These are phyloP conservation scores for Anthonomus grandis DNA, from an alignment of 1,140 invertebrate species.

Conservation along the genomic window DNA sequence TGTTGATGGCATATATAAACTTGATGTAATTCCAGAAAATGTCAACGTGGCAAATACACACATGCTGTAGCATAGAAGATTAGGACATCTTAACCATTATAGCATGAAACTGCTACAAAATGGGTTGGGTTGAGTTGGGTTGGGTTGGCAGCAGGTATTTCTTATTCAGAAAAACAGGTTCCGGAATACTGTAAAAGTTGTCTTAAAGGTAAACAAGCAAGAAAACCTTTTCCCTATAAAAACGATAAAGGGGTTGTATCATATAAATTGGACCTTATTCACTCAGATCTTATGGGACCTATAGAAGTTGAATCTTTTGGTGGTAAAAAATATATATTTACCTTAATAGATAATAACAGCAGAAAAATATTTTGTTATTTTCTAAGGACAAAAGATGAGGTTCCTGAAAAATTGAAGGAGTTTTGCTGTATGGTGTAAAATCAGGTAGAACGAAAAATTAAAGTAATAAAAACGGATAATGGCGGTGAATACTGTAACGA, in stretches of 20 bases:
- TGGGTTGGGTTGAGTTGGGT: no score
- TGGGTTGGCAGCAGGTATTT: constrained; percentile 17
- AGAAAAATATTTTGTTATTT: constrained; percentile 43
- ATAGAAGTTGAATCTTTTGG: constrained; percentile 26
- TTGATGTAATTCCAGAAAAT: constrained; percentile 12
- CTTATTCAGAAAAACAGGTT: not conserved
- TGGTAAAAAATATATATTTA: constrained; percentile 45
- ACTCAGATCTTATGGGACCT: constrained; percentile 25
- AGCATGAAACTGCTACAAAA: constrained; percentile 21
- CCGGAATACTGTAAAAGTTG: constrained; percentile 22
- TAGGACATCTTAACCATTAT: constrained; percentile 25
- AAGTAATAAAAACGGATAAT: constrained; percentile 39
- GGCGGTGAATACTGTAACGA: constrained; percentile 45
- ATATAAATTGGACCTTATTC: constrained; percentile 25
- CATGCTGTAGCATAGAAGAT: constrained; percentile 26
- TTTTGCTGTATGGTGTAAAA: constrained; percentile 43
- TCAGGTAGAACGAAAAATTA: constrained; percentile 38
- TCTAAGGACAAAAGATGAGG: constrained; percentile 38
- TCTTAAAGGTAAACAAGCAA: constrained; percentile 29
- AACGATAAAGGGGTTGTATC: constrained; percentile 15
- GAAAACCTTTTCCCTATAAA: constrained; percentile 21
- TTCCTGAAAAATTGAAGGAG: constrained; percentile 32
- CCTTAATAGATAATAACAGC: constrained; percentile 46
- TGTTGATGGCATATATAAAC: constrained; percentile 19
- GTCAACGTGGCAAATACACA: constrained; percentile 9